Evolutionary conservation across 2,797 vertebrate species (phyloP).

Genomic region (Phrynocephalus guinanensis): DNA sequence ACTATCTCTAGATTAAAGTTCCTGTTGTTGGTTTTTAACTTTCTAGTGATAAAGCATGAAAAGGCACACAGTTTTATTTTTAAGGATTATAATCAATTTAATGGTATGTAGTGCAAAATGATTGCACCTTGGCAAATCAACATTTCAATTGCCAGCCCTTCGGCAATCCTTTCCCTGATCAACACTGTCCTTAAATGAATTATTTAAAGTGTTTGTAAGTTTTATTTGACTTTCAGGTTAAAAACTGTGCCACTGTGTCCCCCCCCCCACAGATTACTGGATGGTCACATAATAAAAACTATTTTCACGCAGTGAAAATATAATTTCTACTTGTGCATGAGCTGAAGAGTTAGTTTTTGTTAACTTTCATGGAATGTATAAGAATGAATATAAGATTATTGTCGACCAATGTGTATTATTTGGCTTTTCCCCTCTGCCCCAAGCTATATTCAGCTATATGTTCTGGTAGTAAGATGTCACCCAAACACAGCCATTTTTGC

Average conservation of each 20-base stretch:
- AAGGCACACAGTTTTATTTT: not conserved
- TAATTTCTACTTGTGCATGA: slow-evolving; percentile 30
- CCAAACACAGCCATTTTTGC: not conserved
- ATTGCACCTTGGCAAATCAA: slow-evolving; percentile 26
- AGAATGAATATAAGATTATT: not conserved
- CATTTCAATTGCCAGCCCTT: slow-evolving; percentile 23
- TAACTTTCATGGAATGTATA: slow-evolving; percentile 29
- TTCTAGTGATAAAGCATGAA: not conserved
- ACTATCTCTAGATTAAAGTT: not conserved
- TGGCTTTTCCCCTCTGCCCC: no score
- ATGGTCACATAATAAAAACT: slow-evolving; percentile 43
- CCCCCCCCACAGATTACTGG: slow-evolving; percentile 6
- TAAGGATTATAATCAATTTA: slow-evolving; percentile 14
- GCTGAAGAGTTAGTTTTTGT: slow-evolving; percentile 45
- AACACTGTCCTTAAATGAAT: slow-evolving; percentile 37
- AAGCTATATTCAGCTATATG: not conserved
- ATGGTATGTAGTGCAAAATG: not conserved
- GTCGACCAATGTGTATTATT: not conserved
- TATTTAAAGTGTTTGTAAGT: slow-evolving; percentile 46
- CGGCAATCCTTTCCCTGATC: slow-evolving; percentile 17
- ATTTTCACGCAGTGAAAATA: slow-evolving; percentile 48
- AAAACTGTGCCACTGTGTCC: slow-evolving; percentile 19
- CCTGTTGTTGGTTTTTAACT: not conserved
- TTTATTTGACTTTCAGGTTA: slow-evolving; percentile 57
- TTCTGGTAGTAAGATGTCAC: not conserved